Base-by-base conservation (phyloP, 2,113 vertebrate genomes). In the Epinephelus cyanopodus region DNA sequence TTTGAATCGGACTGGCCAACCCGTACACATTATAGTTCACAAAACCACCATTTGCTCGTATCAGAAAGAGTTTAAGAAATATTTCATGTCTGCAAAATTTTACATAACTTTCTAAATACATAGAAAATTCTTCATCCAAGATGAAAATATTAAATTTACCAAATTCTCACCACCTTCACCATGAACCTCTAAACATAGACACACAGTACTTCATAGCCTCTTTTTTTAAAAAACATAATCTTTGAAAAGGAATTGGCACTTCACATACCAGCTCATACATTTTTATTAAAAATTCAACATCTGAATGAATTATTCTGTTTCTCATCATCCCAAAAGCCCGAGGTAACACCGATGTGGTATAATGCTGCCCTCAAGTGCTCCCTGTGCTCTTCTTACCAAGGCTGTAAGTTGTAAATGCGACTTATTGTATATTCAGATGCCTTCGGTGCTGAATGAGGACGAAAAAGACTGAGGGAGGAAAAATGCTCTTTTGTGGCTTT, bases 291-390 rank as follows among this genome's bases (percentile, higher is more conserved):
- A 64, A 82, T 82, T 85, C 52, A 78, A 73, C 77, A 83, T 69
- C 19, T 56, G 53, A 50, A 85, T 88, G 84, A 87, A 85, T 89
- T 78, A 87, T 89, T 90, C 73, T 65, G 75, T 81, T 61, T 87
- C 74, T 81, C 77, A 75, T 78, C 52, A 53, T 57, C 47, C 53
- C 27, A 33, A 76, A 67, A 75, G 58, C 87, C 72, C 7, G n/a
- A 63, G 73, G 87, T 85, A 48, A 75, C 74, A 21, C 33, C 47
- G 64, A 37, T 53, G 64, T 63, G 86, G 74, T 47, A 54, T 70
- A 77, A 69, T 42, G 60, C 68, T 69, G 72, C 79, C 79, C 74
- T 45, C 18, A 72, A 79, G 81, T 53, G 80, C 81, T 71, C 42
- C 56, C 56, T 27, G 19, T 37, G 45, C 69, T 81, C 47, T 23